Evolutionary conservation across 2,888 invertebrate genomes (phyloP), one percentile per base, ranked within the genome.

Genomic region (Pharmacophagus antenor): DNA sequence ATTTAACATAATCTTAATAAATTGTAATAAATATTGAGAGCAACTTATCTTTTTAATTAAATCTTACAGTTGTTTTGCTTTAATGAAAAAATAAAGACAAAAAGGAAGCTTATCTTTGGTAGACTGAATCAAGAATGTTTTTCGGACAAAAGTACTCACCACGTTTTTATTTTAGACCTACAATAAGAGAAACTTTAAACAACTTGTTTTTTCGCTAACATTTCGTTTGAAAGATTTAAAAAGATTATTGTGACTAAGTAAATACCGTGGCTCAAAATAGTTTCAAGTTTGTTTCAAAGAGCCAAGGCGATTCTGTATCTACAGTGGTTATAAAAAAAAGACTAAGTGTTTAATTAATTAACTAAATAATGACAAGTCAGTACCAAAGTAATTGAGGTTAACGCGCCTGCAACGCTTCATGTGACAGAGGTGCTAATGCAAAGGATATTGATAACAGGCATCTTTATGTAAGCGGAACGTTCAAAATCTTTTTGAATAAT

Each of bases 1-100:
- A 15, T 37, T 37, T 4, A 37, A 37, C 4, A 37, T n/a, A 37
- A 37, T 37, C 37, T 37, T 37, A 37, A 37, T 37, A 37, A 37
- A 37, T 37, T 37, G 37, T n/a, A 37, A 37, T n/a, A n/a, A n/a
- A n/a, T n/a, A 37, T 37, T n/a, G n/a, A 15, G 46, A 54, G n/a
- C 54, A 21, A 27, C 54, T 20, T 54, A 54, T 54, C 54, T 54
- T 46, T 54, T 54, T 54, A 54, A 54, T 54, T 54, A 54, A 54
- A 56, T 49, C 48, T 56, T 49, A 21, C 17, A 42, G 49, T 49
- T 25, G 49, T 22, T 37, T 49, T 37, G 56, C 42, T 41, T 41
- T 41, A 20, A 18, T 56, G 31, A 56, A 42, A 44, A 56, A n/a
- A n/a, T n/a, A n/a, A 41, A 37, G 23, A 56, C 12, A 48, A 48